Conservation (phyloP, 2,888 invertebrate genomes). For the Hypselothyrea guttata region DNA sequence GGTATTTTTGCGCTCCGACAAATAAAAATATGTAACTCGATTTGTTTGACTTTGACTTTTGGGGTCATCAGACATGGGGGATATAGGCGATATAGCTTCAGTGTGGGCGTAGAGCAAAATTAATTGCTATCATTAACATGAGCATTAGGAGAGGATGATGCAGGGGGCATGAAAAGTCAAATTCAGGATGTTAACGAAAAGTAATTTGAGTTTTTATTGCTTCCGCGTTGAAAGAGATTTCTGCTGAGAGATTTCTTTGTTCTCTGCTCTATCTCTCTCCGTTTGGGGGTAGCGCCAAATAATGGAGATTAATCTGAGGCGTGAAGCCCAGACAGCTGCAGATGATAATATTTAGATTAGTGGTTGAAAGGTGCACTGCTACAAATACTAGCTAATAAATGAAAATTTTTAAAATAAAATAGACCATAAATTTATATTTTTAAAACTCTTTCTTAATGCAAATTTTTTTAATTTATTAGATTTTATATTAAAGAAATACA, state of each 20-base stretch:
- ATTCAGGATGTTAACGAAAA: constrained; percentile 71
- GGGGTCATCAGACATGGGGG: constrained; percentile 42
- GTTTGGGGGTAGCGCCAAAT: constrained; percentile 35
- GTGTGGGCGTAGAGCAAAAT: constrained; percentile 48
- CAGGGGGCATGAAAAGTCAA: constrained; percentile 2
- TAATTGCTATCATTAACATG: constrained; percentile 73
- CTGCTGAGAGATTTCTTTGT: constrained; percentile 16
- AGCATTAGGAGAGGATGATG: constrained; percentile 46
- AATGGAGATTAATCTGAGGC: constrained; percentile 72
- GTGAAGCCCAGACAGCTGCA: constrained; percentile 50
- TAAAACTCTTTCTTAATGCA: too few relatives aligned
- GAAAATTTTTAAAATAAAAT: too few relatives aligned
- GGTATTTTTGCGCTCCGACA: constrained; percentile 60
- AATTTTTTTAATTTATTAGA: too few relatives aligned
- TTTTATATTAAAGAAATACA: too few relatives aligned
- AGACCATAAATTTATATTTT: too few relatives aligned
- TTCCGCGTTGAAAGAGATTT: constrained; percentile 68
- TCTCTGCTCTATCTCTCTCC: constrained; percentile 2
- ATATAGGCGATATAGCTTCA: constrained; percentile 11
- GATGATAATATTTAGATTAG: constrained; percentile 21
- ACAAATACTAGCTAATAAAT: too few relatives aligned
- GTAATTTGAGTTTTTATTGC: constrained; percentile 75
- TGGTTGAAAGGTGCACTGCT: background rate
- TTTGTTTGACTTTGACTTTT: constrained; percentile 63
- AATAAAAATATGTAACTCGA: constrained; percentile 71